Percentiles rank a stretch among this genome's conserved stretches.
These are phyloP conservation scores for Porites lutea DNA, from an alignment of 64 coral and sea anemone genomes.

Conservation along the genomic window DNA sequence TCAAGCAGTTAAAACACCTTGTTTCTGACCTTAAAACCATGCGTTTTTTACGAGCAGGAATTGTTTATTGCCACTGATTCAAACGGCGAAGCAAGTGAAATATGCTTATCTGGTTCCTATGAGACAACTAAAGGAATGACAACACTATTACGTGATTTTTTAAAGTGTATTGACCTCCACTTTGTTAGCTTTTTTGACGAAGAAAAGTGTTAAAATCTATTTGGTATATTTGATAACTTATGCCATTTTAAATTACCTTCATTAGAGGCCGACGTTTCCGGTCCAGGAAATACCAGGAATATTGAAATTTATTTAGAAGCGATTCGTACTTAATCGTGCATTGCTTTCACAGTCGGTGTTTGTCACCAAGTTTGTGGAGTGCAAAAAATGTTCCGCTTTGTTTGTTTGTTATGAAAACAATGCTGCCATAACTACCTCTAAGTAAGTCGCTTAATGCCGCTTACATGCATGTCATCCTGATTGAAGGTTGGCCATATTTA, in stretches of 20 bases:
- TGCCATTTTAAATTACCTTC: not conserved
- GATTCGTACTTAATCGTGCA: not conserved
- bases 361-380: not conserved
- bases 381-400: not conserved
- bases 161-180: not conserved
- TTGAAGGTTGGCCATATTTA: not conserved
- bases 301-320: not conserved
- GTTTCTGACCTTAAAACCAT: not conserved
- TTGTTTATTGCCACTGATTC: not conserved
- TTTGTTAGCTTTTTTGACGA: not conserved
- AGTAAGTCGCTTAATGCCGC: not conserved
- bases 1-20: not conserved
- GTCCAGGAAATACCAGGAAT: constrained; percentile 41
- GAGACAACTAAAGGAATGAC: not conserved
- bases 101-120: not conserved
- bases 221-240: not conserved
- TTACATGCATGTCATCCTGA: not conserved
- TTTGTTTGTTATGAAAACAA: constrained; percentile 14
- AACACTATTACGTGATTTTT: not conserved
- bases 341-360: not conserved
- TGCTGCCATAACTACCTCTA: not conserved
- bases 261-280: not conserved
- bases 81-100: not conserved
- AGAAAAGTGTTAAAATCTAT: constrained; percentile 6
- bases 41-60: not conserved